Conservation (phyloP, 2,113 vertebrate genomes). For the Corythaeola cristata region DNA sequence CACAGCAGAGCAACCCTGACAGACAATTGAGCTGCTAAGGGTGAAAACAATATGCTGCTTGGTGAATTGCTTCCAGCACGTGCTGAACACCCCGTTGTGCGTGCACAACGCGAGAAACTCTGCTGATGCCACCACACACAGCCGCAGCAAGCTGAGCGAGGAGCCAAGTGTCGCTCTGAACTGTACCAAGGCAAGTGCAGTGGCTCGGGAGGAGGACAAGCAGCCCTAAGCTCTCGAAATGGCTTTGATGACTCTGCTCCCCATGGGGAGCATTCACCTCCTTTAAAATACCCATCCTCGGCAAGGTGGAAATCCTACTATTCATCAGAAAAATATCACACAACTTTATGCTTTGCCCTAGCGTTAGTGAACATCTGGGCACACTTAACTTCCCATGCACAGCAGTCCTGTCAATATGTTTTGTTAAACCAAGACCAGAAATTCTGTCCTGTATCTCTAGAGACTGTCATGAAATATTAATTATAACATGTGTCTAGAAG, state of each 20-base stretch:
- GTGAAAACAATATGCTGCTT: neutral
- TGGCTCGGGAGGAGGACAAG: rapidly evolving
- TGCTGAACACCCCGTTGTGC: neutral
- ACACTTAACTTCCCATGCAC: neutral
- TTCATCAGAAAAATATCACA: neutral
- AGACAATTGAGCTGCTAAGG: neutral
- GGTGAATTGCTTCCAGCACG: rapidly evolving
- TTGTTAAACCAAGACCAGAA: neutral
- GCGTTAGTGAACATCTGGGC: neutral
- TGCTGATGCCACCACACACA: neutral
- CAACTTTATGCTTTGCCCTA: neutral
- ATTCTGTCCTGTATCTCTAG: neutral
- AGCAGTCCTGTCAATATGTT: neutral
- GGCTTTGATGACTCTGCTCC: neutral
- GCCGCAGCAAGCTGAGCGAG: neutral
- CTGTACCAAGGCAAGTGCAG: neutral
- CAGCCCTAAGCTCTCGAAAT: neutral
- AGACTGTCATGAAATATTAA: neutral
- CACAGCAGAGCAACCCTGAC: neutral
- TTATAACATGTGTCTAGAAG: neutral
- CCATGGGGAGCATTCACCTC: neutral
- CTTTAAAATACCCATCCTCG: neutral
- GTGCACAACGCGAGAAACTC: neutral
- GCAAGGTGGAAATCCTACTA: neutral
- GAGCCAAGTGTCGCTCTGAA: neutral